A percentile compares a stretch with the other conserved stretches of the same genome.
phyloP scores from a whole-genome alignment of 2,113 vertebrate genomes.

The Solenodon paradoxus region DNA sequence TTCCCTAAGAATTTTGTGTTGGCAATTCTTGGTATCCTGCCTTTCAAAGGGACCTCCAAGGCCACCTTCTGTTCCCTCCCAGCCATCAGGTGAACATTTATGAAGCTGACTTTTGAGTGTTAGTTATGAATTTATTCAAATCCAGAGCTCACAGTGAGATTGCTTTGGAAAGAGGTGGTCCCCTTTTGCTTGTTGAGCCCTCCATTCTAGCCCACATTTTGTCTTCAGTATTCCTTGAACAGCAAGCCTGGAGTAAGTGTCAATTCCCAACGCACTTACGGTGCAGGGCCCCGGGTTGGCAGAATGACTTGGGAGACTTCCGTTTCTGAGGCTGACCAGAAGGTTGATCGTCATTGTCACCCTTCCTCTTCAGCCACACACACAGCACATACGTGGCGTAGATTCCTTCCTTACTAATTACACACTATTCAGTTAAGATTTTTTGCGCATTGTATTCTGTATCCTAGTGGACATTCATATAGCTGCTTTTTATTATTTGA shows the following conservation, averaged over 20 bases:
- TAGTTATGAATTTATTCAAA: neutral
- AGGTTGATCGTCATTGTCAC: neutral
- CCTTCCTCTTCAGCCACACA: neutral
- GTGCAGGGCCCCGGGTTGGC: too few relatives aligned
- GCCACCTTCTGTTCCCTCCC: neutral
- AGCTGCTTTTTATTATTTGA: constrained; percentile 6
- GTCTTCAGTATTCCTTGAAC: neutral
- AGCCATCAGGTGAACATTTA: neutral
- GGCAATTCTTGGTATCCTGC: neutral
- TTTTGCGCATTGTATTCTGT: constrained; percentile 32
- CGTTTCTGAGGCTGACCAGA: neutral
- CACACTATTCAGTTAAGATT: neutral
- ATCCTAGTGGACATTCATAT: constrained; percentile 20
- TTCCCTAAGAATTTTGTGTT: neutral
- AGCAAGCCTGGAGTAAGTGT: neutral
- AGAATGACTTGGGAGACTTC: neutral
- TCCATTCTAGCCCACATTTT: neutral
- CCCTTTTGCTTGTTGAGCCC: neutral
- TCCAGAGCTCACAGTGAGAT: neutral
- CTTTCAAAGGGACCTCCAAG: neutral
- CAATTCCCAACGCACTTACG: neutral
- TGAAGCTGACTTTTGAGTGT: neutral
- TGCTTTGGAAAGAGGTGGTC: neutral
- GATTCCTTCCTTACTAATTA: constrained; percentile 39
- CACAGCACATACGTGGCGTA: neutral